Percentiles rank a stretch among this genome's conserved stretches.
phyloP scores from a whole-genome alignment of 2,113 vertebrate genomes.

The Morone chrysops region DNA sequence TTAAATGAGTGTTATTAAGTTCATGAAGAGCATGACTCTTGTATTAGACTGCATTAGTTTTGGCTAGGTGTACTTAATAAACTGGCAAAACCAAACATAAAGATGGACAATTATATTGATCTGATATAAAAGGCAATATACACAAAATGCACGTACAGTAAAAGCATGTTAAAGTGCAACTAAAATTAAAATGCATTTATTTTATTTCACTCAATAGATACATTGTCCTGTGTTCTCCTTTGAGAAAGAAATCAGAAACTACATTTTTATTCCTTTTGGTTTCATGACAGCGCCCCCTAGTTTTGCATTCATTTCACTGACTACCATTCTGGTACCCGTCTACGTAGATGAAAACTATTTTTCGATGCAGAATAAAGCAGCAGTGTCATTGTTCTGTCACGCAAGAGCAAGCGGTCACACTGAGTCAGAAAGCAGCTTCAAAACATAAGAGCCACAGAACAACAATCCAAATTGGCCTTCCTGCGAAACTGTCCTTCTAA shows the following conservation, averaged over 20 bases:
- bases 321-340: too few species aligned
- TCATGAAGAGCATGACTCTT: background rate
- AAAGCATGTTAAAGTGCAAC: background rate
- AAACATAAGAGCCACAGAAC: background rate
- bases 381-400: too few species aligned
- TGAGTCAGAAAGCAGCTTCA: background rate
- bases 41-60: background rate
- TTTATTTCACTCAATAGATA: too few species aligned
- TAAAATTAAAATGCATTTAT: too few species aligned
- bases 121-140: background rate
- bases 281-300: too few species aligned
- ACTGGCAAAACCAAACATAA: background rate
- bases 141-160: background rate
- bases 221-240: too few species aligned
- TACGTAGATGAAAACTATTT: too few species aligned
- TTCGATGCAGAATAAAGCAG: too few species aligned
- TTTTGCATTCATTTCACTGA: too few species aligned
- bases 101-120: background rate
- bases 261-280: too few species aligned
- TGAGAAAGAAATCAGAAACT: too few species aligned
- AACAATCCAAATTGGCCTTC: background rate
- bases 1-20: background rate
- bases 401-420: background rate
- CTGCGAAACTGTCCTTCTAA: background rate
- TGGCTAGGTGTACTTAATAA: background rate